Evolutionary conservation across 2,113 vertebrate species (phyloP), one percentile per base, ranked within the genome.

Genomic region (Megatriorchis doriae): DNA sequence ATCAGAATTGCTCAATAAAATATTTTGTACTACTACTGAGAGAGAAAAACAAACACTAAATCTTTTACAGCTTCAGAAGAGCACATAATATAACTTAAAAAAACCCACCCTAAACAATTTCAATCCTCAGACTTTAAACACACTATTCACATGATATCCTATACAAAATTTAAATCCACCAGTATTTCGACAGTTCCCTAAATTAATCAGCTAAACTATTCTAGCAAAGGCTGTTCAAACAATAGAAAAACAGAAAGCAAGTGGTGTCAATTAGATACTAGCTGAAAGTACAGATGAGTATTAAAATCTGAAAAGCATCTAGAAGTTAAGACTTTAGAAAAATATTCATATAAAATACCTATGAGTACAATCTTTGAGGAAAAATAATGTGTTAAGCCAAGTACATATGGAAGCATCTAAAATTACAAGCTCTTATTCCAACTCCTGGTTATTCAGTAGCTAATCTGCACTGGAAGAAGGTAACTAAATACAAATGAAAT

Each of bases 401-500:
- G 55, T 93, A 94, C 85, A 92, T 94, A 93, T 90, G 91, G 91
- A 94, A 93, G 89, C 66, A 94, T 90, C 88, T 97, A 97, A 94
- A 92, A 92, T 94, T 95, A 95, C 93, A 72, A 88, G 93, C 48
- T 97, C 79, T 78, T 93, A 88, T 93, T 96, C 79, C 92, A 96
- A 4, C 74, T 93, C 66, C 83, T 93, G 88, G 81, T 93, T 96
- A 94, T 94, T 97, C 94, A 79, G 94, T 96, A 97, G 94, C 93
- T 96, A 96, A 95, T 94, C 89, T 97, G 87, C 81, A 67, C 82
- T 89, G 82, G 34, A 95, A 92, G 71, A 95, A 88, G 78, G 89
- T 92, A 97, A 94, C 94, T 85, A 96, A 97, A 97, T 96, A 96
- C 88, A 92, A 96, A 96, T 82, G 75, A 96, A 95, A 96, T 91